Percentiles rank a stretch among this genome's conserved stretches.
Conservation (phyloP, 2,113 vertebrate species). For the Potamarius usumacintae region DNA sequence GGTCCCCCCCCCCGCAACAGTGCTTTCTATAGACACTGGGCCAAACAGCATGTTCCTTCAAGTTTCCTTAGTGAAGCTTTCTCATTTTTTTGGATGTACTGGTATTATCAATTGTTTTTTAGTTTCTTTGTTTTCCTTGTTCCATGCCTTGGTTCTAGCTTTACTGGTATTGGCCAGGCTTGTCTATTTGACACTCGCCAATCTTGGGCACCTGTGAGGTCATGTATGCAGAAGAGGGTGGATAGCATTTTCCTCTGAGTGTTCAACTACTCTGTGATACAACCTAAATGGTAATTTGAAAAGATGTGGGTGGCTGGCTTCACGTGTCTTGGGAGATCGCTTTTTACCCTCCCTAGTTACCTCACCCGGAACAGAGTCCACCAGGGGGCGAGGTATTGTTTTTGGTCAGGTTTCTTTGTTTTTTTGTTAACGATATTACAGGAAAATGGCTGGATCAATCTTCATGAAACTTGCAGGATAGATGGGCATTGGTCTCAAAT, state of each 20-base stretch:
- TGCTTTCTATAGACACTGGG: background rate
- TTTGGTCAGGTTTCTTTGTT: too few relatives aligned
- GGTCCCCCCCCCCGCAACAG: too few relatives aligned
- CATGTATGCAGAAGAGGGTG: background rate
- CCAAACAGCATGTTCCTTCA: background rate
- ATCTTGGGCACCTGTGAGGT: background rate
- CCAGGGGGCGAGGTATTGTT: too few relatives aligned
- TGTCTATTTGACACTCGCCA: background rate
- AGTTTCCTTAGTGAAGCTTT: background rate
- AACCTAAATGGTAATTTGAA: background rate
- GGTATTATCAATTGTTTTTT: background rate
- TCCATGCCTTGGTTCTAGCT: background rate
- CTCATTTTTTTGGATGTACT: background rate
- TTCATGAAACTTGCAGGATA: too few relatives aligned
- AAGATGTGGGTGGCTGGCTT: background rate
- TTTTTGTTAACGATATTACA: too few relatives aligned
- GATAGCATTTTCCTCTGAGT: background rate
- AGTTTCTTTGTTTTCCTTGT: background rate
- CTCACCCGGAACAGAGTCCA: too few relatives aligned
- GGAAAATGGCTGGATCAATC: too few relatives aligned
- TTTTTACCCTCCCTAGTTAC: background rate
- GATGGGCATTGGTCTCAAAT: too few relatives aligned
- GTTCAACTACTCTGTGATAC: background rate
- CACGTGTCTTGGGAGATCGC: background rate
- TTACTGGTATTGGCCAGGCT: background rate